Evolutionary conservation across 1,140 invertebrate genomes (phyloP).

Genomic region (Cepaea nemoralis): DNA sequence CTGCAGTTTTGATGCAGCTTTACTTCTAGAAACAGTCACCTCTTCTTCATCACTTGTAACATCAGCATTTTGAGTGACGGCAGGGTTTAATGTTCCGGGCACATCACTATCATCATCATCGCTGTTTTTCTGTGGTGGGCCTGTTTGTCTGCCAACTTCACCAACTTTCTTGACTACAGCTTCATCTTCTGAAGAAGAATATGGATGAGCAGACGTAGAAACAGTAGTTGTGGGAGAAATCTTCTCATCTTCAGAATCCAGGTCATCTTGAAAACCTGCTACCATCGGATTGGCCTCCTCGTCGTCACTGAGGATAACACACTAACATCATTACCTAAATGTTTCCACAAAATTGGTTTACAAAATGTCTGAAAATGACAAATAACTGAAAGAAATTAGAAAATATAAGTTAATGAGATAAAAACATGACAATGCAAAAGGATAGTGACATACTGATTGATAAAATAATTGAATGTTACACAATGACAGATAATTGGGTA

Average conservation of each 20-base stretch:
- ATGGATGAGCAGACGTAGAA: not conserved
- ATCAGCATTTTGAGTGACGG: slow-evolving; percentile 48
- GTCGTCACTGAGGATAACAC: slow-evolving; percentile 73
- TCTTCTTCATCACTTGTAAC: slow-evolving; percentile 67
- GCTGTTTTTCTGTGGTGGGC: not conserved
- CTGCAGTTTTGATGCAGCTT: not conserved
- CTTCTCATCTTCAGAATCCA: slow-evolving; percentile 75
- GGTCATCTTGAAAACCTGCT: slow-evolving; percentile 83
- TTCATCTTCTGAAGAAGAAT: slow-evolving; percentile 17
- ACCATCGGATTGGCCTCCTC: slow-evolving; percentile 85
- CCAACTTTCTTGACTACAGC: not conserved
- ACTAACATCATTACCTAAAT: not conserved
- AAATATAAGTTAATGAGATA: too few species aligned
- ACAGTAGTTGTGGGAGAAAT: slow-evolving; percentile 11
- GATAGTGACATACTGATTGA: too few species aligned
- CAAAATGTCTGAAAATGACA: too few species aligned
- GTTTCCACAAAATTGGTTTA: too few species aligned
- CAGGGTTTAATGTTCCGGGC: not conserved
- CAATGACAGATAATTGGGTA: too few species aligned
- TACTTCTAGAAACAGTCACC: not conserved
- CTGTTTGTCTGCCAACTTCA: not conserved
- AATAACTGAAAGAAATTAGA: too few species aligned
- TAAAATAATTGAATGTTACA: too few species aligned
- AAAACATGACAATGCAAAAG: too few species aligned
- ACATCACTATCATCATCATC: slow-evolving; percentile 9